These are phyloP conservation scores for Phyllotreta cruciferae DNA, from an alignment of 2,888 invertebrate genomes.

Conservation along the genomic window DNA sequence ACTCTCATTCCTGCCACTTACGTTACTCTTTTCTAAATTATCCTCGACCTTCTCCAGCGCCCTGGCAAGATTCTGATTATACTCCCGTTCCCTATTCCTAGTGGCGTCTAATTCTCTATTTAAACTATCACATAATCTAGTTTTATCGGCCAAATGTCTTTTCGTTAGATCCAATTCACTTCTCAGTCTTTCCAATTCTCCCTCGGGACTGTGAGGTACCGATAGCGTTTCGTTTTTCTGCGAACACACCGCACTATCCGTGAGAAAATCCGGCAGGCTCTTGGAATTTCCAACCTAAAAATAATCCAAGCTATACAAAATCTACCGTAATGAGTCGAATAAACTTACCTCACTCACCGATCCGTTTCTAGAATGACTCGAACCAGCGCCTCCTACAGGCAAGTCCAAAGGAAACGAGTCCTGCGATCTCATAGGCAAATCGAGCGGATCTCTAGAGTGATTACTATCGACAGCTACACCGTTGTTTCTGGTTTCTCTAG, in stretches of 20 bases:
- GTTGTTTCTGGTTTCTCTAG: slow-evolving; percentile 37
- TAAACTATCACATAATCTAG: slow-evolving; percentile 62
- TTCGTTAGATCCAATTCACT: slow-evolving; percentile 65
- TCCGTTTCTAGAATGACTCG: slow-evolving; percentile 41
- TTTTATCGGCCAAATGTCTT: slow-evolving; percentile 64
- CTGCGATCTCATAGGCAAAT: slow-evolving; percentile 54
- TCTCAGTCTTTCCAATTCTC: slow-evolving; percentile 61
- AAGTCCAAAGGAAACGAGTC: slow-evolving; percentile 58
- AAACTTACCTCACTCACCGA: slow-evolving; percentile 42
- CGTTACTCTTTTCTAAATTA: slow-evolving; percentile 66
- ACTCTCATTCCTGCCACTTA: slow-evolving; percentile 50
- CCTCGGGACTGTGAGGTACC: slow-evolving; percentile 51
- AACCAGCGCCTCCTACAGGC: slow-evolving; percentile 48
- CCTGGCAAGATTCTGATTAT: slow-evolving; percentile 64
- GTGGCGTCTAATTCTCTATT: slow-evolving; percentile 64
- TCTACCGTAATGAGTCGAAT: not conserved
- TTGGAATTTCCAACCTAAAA: slow-evolving; percentile 61
- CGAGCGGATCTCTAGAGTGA: slow-evolving; percentile 48
- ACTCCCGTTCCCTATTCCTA: slow-evolving; percentile 63
- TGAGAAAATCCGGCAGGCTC: slow-evolving; percentile 74
- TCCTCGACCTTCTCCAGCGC: slow-evolving; percentile 67
- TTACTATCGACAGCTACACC: slow-evolving; percentile 16
- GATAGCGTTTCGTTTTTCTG: slow-evolving; percentile 48
- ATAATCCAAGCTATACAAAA: slow-evolving; percentile 9
- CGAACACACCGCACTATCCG: slow-evolving; percentile 69